phyloP scores from a whole-genome alignment of 1,140 invertebrate genomes.

The Teleogryllus occipitalis region DNA sequence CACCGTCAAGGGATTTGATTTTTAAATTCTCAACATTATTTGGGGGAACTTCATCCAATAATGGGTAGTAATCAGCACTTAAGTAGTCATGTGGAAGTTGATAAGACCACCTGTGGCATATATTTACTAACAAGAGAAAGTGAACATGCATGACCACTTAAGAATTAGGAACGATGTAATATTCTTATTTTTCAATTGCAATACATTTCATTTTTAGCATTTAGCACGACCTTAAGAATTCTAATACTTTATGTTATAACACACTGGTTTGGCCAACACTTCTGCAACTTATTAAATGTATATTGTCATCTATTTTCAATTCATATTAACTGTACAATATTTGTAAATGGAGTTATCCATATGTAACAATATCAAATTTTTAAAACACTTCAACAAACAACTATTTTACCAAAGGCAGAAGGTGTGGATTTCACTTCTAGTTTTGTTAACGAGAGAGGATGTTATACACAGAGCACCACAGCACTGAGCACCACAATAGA shows the following conservation, averaged over 20 bases:
- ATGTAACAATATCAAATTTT: not conserved
- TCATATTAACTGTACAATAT: not conserved
- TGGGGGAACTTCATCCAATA: no score
- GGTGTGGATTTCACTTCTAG: not conserved
- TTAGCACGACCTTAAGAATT: not conserved
- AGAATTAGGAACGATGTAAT: no score
- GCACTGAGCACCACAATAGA: not conserved
- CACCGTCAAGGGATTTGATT: no score
- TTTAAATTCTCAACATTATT: no score
- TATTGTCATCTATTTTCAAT: constrained; percentile 1
- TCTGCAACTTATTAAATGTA: not conserved
- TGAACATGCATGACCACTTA: no score
- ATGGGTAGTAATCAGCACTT: no score
- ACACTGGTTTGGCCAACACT: not conserved
- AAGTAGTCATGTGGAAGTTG: no score
- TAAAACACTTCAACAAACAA: not conserved
- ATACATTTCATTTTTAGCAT: no score
- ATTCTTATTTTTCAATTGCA: no score
- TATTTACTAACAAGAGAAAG: no score
- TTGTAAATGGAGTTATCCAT: not conserved
- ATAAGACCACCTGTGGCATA: no score
- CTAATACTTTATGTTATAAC: not conserved
- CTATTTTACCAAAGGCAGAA: constrained; percentile 4
- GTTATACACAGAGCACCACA: not conserved
- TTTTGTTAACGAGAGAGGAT: not conserved